Conservation (phyloP, 2,888 invertebrate genomes). For the Platycheirus rosarum region DNA sequence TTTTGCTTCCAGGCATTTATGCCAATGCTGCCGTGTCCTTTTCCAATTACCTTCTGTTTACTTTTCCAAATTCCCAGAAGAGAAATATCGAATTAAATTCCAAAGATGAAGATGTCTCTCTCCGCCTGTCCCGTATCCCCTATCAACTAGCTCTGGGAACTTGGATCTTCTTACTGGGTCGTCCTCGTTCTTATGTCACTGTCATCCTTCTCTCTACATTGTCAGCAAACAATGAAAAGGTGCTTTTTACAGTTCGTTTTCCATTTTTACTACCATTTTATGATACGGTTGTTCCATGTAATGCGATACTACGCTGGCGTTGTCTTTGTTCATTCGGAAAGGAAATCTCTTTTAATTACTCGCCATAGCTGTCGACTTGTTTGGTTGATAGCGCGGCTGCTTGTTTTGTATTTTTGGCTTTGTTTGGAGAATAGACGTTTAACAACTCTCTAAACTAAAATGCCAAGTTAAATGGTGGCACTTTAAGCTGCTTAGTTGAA, state of each 20-base stretch:
- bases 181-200: neutral
- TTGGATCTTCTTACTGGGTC: neutral
- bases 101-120: conserved; percentile 59
- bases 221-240: conserved; percentile 57
- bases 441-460: conserved; percentile 38
- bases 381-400: neutral
- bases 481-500: conserved; percentile 69
- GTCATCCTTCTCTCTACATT: conserved; percentile 6
- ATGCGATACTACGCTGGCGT: conserved; percentile 55
- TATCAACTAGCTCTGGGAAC: conserved; percentile 2
- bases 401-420: conserved; percentile 7
- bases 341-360: conserved; percentile 72
- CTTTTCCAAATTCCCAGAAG: conserved; percentile 67
- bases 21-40: conserved; percentile 54
- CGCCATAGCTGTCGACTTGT: conserved; percentile 20
- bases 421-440: conserved; percentile 49
- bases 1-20: conserved; percentile 68
- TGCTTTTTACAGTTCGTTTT: conserved; percentile 66
- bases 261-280: conserved; percentile 63
- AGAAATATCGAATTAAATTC: conserved; percentile 72
- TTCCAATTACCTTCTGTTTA: conserved; percentile 73
- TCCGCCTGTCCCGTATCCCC: too few species aligned
- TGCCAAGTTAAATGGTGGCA: conserved; percentile 58
- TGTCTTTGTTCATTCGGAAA: conserved; percentile 48
- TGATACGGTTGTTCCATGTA: conserved; percentile 61